These are phyloP conservation scores for Sorex maritimensis DNA, from an alignment of 2,797 vertebrate species.

Conservation along the genomic window DNA sequence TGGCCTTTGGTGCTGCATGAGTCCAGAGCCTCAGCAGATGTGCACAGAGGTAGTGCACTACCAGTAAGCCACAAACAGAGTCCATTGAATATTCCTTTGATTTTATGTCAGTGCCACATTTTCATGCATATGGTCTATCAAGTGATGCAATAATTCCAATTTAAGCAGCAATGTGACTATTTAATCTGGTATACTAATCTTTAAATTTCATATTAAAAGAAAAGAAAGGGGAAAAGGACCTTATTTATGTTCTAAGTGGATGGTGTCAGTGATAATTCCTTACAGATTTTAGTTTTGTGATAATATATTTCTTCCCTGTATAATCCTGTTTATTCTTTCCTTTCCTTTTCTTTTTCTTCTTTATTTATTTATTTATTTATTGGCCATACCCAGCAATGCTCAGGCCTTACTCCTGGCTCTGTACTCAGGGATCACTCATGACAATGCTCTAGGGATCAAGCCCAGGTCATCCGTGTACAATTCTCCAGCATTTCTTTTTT, in stretches of 20 bases:
- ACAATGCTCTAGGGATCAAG: no score
- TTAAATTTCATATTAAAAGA: constrained; percentile 31
- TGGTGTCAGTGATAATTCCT: neutral
- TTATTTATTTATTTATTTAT: no score
- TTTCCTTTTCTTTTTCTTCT: neutral
- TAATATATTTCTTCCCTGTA: constrained; percentile 32
- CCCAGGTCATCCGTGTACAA: no score
- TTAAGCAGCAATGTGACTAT: neutral
- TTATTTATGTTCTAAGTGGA: neutral
- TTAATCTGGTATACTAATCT: constrained; percentile 17
- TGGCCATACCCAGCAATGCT: neutral
- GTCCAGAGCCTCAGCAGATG: no score
- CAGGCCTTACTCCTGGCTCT: neutral
- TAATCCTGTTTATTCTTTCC: constrained; percentile 17
- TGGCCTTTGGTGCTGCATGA: no score
- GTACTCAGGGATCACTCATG: no score
- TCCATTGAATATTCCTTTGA: neutral
- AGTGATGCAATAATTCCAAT: constrained; percentile 43
- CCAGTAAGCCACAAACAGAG: no score
- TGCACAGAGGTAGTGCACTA: no score
- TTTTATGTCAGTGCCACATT: constrained; percentile 34
- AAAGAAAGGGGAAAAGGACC: constrained; percentile 25
- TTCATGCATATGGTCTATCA: constrained; percentile 52
- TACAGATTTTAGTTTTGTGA: constrained; percentile 38
- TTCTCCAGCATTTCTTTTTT: no score